These are phyloP conservation scores for Micropoecilia bifurca DNA, from an alignment of 2,797 vertebrate genomes.

Conservation along the genomic window DNA sequence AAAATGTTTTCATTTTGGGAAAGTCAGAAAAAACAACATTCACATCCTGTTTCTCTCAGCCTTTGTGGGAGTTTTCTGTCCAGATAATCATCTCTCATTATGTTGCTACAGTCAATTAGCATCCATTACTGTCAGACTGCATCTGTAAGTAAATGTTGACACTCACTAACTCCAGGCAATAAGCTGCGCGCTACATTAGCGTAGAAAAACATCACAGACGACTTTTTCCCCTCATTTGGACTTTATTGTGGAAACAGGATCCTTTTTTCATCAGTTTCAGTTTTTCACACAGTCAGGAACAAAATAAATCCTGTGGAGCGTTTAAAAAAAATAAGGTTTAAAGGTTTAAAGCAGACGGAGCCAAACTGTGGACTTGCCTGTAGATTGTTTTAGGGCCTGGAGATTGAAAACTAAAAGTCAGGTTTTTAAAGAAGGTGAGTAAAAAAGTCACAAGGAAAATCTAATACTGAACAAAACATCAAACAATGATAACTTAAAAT, in stretches of 20 bases:
- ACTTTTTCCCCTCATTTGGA: conserved; percentile 19
- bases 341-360: not conserved
- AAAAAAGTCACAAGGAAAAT: not conserved
- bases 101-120: conserved; percentile 68
- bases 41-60: conserved; percentile 47
- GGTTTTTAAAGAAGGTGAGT: not conserved
- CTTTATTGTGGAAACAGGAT: not conserved
- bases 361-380: not conserved
- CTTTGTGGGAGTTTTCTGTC: conserved; percentile 62
- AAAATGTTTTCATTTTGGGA: conserved; percentile 48
- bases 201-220: conserved; percentile 29
- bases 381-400: no score
- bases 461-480: not conserved
- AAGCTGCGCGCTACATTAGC: conserved; percentile 43
- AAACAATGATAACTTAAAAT: not conserved
- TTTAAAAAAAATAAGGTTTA: not conserved
- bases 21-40: conserved; percentile 34
- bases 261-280: conserved; percentile 6
- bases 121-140: conserved; percentile 71
- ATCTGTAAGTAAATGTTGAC: conserved; percentile 70
- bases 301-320: not conserved
- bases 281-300: conserved; percentile 12
- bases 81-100: conserved; percentile 71
- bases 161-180: conserved; percentile 61
- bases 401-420: not conserved